A percentile compares a stretch with the other conserved stretches of the same genome.
Evolutionary conservation across 2,888 invertebrate genomes (phyloP).

Genomic region (Monochamus alternatus): DNA sequence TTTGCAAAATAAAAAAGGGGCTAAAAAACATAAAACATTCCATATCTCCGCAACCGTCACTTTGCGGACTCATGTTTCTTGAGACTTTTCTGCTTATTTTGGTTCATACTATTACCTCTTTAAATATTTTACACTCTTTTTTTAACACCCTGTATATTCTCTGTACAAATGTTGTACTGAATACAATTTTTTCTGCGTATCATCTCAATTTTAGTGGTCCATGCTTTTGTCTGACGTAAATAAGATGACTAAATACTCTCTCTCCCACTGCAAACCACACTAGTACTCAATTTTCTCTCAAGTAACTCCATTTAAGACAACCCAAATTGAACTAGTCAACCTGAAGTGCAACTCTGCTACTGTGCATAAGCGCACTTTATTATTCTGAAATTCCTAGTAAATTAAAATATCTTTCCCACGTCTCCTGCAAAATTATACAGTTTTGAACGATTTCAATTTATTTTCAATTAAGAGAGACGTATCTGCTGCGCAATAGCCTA

Average conservation of each 20-base stretch:
- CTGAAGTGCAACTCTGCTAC: neutral
- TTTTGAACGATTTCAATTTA: constrained; percentile 17
- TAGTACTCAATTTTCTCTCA: neutral
- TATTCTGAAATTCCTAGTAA: constrained; percentile 1
- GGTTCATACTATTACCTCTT: too few relatives aligned
- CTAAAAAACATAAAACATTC: too few relatives aligned
- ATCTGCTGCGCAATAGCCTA: neutral
- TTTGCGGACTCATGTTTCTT: too few relatives aligned
- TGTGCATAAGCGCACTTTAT: neutral
- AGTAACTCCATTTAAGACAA: neutral
- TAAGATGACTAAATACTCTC: neutral
- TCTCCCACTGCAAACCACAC: neutral
- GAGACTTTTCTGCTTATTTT: too few relatives aligned
- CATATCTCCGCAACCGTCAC: too few relatives aligned
- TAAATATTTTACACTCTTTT: too few relatives aligned
- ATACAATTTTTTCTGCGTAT: too few relatives aligned
- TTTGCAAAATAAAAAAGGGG: too few relatives aligned
- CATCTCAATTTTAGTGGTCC: too few relatives aligned
- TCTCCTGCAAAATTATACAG: constrained; percentile 1
- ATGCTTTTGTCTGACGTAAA: too few relatives aligned
- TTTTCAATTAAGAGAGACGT: constrained; percentile 8
- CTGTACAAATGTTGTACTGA: too few relatives aligned
- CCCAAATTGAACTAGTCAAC: neutral
- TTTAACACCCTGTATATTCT: too few relatives aligned
- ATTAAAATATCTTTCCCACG: constrained; percentile 24